Base-by-base conservation (phyloP, 2,888 invertebrate genomes). In the Dichetophora obliterata region DNA sequence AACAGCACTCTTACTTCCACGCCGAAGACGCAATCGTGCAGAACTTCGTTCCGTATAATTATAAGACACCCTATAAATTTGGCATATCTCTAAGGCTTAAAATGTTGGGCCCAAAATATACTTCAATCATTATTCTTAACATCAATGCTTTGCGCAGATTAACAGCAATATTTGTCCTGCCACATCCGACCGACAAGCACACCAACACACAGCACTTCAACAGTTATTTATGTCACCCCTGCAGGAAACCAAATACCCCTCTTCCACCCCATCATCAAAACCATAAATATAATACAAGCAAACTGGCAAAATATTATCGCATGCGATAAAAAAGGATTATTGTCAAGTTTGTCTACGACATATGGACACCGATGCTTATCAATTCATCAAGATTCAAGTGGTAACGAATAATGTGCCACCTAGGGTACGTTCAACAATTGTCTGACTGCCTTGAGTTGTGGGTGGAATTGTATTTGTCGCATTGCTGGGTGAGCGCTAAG, bases 301-400 rank as follows among this genome's bases (percentile, higher is more conserved):
- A 31, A 31, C 31, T n/a, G 34, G 63, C 63, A 63, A 31, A 34
- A 63, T 63, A 63, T 31, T 34, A 65, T 27, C 14, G 27, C 68
- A 68, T 68, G 68, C 50, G 27, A 68, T 48, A 68, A 27, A 19
- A 68, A 68, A 68, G 68, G 68, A 68, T 68, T 68, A 68, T 48
- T 22, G 68, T 48, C 68, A 24, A 48, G 22, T 68, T 68, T 50
- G 27, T 68, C 8, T 24, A 6, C 27, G 27, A 50, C 22, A 48
- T 68, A 48, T 68, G 43, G 24, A 68, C 68, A 68, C 14, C 9
- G 50, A 63, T 48, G 22, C 68, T 68, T 68, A 68, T 68, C 68
- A 66, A 66, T 66, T 37, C 66, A 66, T 66, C 66, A 66, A 37
- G 66, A 66, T 66, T 66, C 66, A 66, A 66, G 66, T 66, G 66